Evolutionary conservation across 2,888 invertebrate species (phyloP).

Genomic region (Lamellibrachia satsuma): DNA sequence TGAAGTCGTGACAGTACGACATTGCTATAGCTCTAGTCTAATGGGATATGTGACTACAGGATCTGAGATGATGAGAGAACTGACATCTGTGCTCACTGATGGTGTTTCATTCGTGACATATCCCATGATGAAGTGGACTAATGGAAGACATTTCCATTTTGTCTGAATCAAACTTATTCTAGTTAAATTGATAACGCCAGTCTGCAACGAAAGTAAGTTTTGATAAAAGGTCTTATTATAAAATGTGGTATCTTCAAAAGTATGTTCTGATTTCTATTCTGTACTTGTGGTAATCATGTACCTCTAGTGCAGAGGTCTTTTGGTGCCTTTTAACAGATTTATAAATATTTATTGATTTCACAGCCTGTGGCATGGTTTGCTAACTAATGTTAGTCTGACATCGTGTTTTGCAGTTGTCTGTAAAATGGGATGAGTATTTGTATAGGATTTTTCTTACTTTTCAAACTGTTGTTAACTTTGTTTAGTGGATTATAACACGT

Average conservation of each 20-base stretch:
- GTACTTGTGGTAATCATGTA: neutral
- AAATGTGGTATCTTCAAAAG: neutral
- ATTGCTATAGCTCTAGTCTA: neutral
- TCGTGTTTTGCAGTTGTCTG: too few species aligned
- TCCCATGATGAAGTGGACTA: neutral
- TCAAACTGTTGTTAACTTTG: too few species aligned
- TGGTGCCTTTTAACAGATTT: neutral
- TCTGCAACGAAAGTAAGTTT: neutral
- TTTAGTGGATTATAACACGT: neutral
- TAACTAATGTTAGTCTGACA: neutral
- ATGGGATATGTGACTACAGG: neutral
- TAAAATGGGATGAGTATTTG: too few species aligned
- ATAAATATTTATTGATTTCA: neutral
- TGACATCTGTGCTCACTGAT: neutral
- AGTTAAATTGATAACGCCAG: neutral
- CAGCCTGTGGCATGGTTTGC: neutral
- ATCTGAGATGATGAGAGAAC: neutral
- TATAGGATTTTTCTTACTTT: too few species aligned
- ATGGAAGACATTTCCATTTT: neutral
- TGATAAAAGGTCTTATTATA: neutral
- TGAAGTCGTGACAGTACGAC: neutral
- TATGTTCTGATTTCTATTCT: neutral
- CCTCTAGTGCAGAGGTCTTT: neutral
- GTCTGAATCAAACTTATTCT: neutral
- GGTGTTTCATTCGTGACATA: neutral